Evolutionary conservation across 2,888 invertebrate species (phyloP).

Genomic region (Lathronympha strigana): DNA sequence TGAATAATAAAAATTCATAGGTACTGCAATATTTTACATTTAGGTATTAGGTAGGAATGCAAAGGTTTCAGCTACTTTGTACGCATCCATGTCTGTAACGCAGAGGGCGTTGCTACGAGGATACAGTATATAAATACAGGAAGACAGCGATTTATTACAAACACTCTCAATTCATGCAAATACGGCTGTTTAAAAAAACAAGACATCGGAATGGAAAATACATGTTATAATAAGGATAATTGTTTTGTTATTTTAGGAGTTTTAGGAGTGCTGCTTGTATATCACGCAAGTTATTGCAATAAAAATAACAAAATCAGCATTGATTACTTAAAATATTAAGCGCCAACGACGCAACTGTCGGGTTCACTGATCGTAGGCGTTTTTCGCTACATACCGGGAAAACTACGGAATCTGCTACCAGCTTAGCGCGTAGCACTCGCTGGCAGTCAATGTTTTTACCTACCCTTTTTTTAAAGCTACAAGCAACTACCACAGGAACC

Average conservation of each 20-base stretch:
- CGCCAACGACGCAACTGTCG: no score
- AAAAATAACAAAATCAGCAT: no score
- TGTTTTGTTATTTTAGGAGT: conserved; percentile 7
- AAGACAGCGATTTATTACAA: conserved; percentile 77
- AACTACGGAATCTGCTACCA: no score
- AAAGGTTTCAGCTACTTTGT: background rate
- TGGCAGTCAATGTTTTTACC: no score
- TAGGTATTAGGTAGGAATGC: background rate
- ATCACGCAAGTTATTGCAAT: background rate
- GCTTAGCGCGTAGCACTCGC: no score
- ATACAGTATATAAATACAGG: conserved; percentile 67
- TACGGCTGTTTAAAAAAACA: conserved; percentile 30
- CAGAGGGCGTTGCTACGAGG: conserved; percentile 49
- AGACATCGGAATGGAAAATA: conserved; percentile 9
- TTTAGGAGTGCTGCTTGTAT: background rate
- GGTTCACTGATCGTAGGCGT: no score
- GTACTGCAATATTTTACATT: no score
- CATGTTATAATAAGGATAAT: conserved; percentile 19
- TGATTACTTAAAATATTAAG: no score
- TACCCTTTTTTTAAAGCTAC: background rate
- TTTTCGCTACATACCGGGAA: no score
- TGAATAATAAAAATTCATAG: no score
- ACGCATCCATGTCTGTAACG: conserved; percentile 41
- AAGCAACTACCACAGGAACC: no score
- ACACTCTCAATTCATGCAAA: conserved; percentile 54